Percentiles rank a stretch among this genome's conserved stretches.
Evolutionary conservation across 1,140 invertebrate genomes (phyloP).

Genomic region (Hyposmocoma kahamanoa): DNA sequence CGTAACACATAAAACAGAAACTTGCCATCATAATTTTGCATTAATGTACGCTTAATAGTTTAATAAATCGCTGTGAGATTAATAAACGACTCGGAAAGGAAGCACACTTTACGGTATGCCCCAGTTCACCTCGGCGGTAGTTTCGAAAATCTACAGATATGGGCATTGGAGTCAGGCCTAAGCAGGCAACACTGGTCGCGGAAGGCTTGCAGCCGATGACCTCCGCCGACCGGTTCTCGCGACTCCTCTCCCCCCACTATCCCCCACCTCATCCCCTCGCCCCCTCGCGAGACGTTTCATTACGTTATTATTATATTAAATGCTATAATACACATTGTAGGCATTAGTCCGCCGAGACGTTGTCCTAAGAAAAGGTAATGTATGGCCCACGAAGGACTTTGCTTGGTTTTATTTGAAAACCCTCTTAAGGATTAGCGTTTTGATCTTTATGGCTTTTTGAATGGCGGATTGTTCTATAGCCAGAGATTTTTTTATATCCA

Average conservation of each 20-base stretch:
- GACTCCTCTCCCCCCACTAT: no score
- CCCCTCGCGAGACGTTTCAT: slow-evolving; percentile 60
- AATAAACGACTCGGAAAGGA: slow-evolving; percentile 32
- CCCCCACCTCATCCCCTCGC: slow-evolving; percentile 21
- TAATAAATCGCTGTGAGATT: slow-evolving; percentile 16
- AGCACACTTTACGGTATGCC: slow-evolving; percentile 30
- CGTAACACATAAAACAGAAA: no score
- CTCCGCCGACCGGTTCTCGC: slow-evolving; percentile 67
- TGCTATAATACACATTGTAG: slow-evolving; percentile 69
- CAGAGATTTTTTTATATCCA: slow-evolving; percentile 18
- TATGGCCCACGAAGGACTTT: slow-evolving; percentile 23
- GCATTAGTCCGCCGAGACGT: slow-evolving; percentile 55
- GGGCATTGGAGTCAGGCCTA: slow-evolving; percentile 26
- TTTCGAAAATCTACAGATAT: slow-evolving; percentile 52
- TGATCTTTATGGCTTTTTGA: slow-evolving; percentile 31
- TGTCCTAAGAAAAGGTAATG: slow-evolving; percentile 50
- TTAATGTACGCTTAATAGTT: no score
- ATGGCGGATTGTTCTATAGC: slow-evolving; percentile 29
- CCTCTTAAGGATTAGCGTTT: slow-evolving; percentile 28
- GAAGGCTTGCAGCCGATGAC: slow-evolving; percentile 69
- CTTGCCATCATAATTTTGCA: no score
- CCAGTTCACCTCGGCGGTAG: slow-evolving; percentile 36
- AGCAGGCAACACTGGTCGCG: slow-evolving; percentile 55
- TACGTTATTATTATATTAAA: slow-evolving; percentile 73
- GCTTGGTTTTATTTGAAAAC: slow-evolving; percentile 41